Conservation (phyloP, 2,797 vertebrate genomes). For the Sebastes goodei region DNA sequence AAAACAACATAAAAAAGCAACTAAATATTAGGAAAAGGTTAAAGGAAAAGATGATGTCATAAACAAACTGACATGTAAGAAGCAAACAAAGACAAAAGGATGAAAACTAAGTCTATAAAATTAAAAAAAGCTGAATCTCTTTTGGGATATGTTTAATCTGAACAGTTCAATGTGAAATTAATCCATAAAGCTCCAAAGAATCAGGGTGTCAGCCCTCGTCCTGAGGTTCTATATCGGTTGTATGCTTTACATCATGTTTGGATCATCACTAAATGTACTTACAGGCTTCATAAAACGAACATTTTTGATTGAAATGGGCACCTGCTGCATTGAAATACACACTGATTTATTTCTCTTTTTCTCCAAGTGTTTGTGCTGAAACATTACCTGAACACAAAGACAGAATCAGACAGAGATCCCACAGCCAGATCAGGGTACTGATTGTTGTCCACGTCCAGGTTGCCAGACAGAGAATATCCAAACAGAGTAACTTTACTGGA, state of each 20-base stretch:
- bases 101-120: not conserved
- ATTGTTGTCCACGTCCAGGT: conserved; percentile 93
- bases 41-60: not conserved
- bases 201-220: not conserved
- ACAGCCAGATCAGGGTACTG: conserved; percentile 92
- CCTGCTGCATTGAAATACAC: not conserved
- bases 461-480: conserved; percentile 93
- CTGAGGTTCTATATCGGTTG: not conserved
- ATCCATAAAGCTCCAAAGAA: not conserved
- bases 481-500: conserved; percentile 77
- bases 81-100: not conserved
- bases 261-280: not conserved
- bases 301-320: not conserved
- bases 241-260: not conserved
- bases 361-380: not conserved
- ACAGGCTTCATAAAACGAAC: not conserved
- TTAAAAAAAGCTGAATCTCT: not conserved
- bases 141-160: not conserved
- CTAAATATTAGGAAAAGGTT: not conserved
- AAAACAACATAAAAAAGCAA: not conserved
- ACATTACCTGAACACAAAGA: conserved; percentile 89
- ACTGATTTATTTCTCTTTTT: not conserved
- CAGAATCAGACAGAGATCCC: conserved; percentile 90
- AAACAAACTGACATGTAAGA: not conserved
- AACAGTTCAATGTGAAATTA: not conserved